phyloP scores from a whole-genome alignment of 1,140 invertebrate genomes.

The Venustaconcha ellipsiformis region DNA sequence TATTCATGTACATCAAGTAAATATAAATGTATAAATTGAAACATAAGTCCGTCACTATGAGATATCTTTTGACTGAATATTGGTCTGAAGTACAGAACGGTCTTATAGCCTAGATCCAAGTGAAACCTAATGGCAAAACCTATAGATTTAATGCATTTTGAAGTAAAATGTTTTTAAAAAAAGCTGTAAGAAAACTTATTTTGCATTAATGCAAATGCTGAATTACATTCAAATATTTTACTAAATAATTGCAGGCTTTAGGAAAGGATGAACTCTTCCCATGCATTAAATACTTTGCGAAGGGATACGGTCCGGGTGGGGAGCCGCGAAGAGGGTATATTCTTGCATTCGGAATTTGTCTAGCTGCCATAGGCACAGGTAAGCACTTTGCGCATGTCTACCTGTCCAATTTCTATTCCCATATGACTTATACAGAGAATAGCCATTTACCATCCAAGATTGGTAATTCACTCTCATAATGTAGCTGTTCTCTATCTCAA shows the following conservation, averaged over 20 bases:
- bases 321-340: slow-evolving; percentile 92
- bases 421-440: no score
- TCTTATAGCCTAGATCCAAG: neutral
- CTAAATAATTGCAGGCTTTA: slow-evolving; percentile 80
- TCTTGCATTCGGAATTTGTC: slow-evolving; percentile 89
- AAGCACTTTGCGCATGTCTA: slow-evolving; percentile 44
- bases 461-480: no score
- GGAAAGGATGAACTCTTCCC: slow-evolving; percentile 96
- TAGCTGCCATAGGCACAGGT: slow-evolving; percentile 91
- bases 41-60: no score
- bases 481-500: no score
- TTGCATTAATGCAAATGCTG: neutral
- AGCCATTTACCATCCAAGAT: no score
- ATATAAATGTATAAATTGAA: no score
- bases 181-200: neutral
- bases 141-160: neutral
- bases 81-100: no score
- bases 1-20: no score
- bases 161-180: neutral
- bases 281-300: slow-evolving; percentile 90
- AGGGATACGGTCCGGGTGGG: slow-evolving; percentile 86
- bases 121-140: neutral
- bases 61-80: no score
- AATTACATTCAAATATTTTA: neutral
- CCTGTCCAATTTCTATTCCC: no score